These are phyloP conservation scores for Phytoseiulus persimilis DNA, from an alignment of 2,888 invertebrate genomes.

Conservation along the genomic window DNA sequence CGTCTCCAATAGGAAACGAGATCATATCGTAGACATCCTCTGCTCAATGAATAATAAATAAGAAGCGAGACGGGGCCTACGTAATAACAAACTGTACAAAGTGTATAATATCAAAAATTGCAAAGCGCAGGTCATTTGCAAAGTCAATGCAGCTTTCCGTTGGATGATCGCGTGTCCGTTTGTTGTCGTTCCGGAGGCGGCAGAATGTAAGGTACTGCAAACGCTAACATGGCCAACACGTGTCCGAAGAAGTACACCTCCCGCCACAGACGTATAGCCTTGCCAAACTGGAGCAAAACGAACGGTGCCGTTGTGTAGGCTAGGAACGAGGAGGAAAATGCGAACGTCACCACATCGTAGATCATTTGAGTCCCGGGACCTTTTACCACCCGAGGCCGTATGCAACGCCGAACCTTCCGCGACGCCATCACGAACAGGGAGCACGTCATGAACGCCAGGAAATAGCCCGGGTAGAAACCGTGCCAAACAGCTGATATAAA, in stretches of 20 bases:
- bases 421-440: conserved; percentile 34
- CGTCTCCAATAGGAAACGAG: no score
- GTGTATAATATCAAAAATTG: conserved; percentile 18
- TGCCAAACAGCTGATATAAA: conserved; percentile 28
- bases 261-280: conserved; percentile 12
- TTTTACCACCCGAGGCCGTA: neutral
- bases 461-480: conserved; percentile 33
- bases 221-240: conserved; percentile 22
- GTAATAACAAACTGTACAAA: conserved; percentile 34
- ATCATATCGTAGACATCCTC: no score
- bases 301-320: conserved; percentile 27
- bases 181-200: conserved; percentile 14
- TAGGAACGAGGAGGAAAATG: conserved; percentile 7
- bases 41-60: no score
- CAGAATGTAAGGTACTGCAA: neutral
- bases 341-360: conserved; percentile 34
- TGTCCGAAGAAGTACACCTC: conserved; percentile 32
- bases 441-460: conserved; percentile 36
- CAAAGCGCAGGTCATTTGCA: neutral
- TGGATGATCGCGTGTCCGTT: neutral
- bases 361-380: neutral
- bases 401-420: conserved; percentile 6
- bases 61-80: no score
- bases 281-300: conserved; percentile 22
- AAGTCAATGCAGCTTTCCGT: conserved; percentile 13